Percentiles rank a stretch among this genome's conserved stretches.
Conservation (phyloP, 2,113 vertebrate species). For the Cathartes aura region DNA sequence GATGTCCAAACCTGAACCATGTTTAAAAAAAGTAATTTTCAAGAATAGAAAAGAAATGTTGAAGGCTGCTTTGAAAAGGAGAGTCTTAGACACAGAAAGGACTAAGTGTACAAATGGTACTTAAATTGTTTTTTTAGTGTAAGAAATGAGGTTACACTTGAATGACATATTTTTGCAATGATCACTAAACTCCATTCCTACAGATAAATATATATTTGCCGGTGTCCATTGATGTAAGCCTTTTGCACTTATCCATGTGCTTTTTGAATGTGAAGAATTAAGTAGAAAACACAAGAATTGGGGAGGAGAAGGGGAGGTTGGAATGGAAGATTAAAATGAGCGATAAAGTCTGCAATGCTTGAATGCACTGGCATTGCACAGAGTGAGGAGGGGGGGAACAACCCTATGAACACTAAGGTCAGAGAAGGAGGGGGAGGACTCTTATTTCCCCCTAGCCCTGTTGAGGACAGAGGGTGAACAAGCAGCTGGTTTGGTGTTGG, state of each 20-base stretch:
- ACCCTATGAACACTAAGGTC: not conserved
- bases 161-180: not conserved
- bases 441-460: not conserved
- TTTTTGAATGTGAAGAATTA: not conserved
- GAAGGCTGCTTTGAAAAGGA: not conserved
- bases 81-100: not conserved
- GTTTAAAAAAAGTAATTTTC: not conserved
- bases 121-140: not conserved
- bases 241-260: not conserved
- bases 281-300: not conserved
- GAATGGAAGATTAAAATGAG: not conserved
- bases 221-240: not conserved
- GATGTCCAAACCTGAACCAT: not conserved
- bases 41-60: not conserved
- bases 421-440: not conserved
- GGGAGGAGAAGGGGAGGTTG: rapidly evolving
- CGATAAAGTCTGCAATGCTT: not conserved
- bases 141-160: not conserved
- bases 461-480: rapidly evolving
- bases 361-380: not conserved
- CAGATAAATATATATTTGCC: not conserved
- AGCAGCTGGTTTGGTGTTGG: not conserved
- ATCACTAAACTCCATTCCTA: not conserved
- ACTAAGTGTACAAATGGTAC: not conserved
- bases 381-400: not conserved